Base-by-base conservation (phyloP, 2,888 invertebrate species). In the Ametastegia equiseti region DNA sequence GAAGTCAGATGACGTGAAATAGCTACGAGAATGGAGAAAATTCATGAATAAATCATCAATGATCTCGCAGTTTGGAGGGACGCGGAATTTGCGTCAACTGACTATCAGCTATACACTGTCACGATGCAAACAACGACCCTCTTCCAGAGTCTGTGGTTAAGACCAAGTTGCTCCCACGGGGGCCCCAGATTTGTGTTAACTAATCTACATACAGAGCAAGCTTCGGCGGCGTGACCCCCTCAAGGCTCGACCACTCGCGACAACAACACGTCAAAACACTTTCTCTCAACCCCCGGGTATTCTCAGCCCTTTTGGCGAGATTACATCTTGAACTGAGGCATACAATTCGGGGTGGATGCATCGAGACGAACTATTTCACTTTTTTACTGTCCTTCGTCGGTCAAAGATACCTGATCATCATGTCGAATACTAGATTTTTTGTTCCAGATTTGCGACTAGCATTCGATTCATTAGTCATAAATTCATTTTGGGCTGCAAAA, bases 231-330 rank as follows among this genome's bases (percentile, higher is more conserved):
- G 57, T n/a, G 39, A 45, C 65, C 65, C 42, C 80, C 82, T 82
- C 81, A 60, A 83, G 73, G 57, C 69, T 60, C 60, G 45, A 79
- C 33, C 60, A 78, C 81, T 79, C 78, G 63, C 79, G 81, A 81
- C 81, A 79, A 80, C 79, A 63, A 81, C 81, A 83, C 80, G 80
- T 81, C 83, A 75, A 80, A 81, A 83, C 77, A 81, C 80, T 83
- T 80, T 80, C 75, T 50, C 54, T 50, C 54, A 19, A 50, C 50
- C 75, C 30, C 13, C 33, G 50, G 50, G 54, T 19, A 75, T 75
- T 54, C 54, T 11, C 36, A 33, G 50, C 75, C 36, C 47, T n/a
- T 50, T 47, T 30, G 50, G 54, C 75, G 54, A 50, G 50, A 75
- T 75, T 54, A 75, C 75, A 54, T 75, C 75, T 75, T 54, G 36